These are phyloP conservation scores for Druceiella hillmani DNA, from an alignment of 2,888 invertebrate genomes.

Conservation along the genomic window DNA sequence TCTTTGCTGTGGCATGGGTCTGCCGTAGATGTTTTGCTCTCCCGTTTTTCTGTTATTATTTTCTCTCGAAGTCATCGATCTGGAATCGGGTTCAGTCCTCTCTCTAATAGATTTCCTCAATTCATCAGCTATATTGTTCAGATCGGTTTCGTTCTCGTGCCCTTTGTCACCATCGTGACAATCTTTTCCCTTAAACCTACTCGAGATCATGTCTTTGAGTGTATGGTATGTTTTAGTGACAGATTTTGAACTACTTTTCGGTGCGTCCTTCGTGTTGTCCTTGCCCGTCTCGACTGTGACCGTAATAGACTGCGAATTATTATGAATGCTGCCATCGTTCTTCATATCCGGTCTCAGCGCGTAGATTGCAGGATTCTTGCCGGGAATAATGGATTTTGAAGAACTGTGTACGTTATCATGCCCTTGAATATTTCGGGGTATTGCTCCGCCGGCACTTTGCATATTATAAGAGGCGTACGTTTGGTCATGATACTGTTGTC, in stretches of 20 bases:
- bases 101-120: slow-evolving; percentile 41
- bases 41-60: slow-evolving; percentile 42
- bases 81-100: slow-evolving; percentile 28
- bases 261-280: slow-evolving; percentile 51
- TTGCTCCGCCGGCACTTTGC: slow-evolving; percentile 36
- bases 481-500: slow-evolving; percentile 47
- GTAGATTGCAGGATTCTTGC: slow-evolving; percentile 36
- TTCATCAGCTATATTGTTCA: slow-evolving; percentile 61
- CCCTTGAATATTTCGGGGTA: slow-evolving; percentile 39
- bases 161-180: slow-evolving; percentile 50
- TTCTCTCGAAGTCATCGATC: slow-evolving; percentile 35
- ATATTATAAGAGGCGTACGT: slow-evolving; percentile 51
- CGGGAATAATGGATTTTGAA: slow-evolving; percentile 45
- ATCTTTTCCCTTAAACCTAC: slow-evolving; percentile 64
- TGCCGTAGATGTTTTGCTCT: slow-evolving; percentile 59
- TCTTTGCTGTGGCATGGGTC: slow-evolving; percentile 49
- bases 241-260: slow-evolving; percentile 55
- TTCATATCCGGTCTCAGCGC: slow-evolving; percentile 36
- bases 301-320: slow-evolving; percentile 45
- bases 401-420: slow-evolving; percentile 31
- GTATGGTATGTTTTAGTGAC: slow-evolving; percentile 76
- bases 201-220: slow-evolving; percentile 78
- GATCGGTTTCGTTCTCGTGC: slow-evolving; percentile 45
- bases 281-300: slow-evolving; percentile 57
- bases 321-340: slow-evolving; percentile 33